Evolutionary conservation across 1,140 invertebrate genomes (phyloP).

Genomic region (Idris sp.): DNA sequence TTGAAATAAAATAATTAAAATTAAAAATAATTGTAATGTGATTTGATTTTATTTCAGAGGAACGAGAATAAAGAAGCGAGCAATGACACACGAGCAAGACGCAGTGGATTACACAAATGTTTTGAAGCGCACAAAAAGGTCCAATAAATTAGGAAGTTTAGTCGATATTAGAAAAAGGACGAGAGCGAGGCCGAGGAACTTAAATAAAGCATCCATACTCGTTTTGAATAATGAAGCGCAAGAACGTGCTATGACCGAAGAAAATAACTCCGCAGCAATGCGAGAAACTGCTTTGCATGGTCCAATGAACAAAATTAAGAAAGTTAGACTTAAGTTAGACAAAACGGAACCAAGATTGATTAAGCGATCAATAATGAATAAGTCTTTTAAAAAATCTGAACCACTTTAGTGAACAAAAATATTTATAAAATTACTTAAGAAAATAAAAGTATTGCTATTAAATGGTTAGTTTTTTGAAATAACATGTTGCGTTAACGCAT

Average conservation of each 20-base stretch:
- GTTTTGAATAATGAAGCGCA: conserved; percentile 36
- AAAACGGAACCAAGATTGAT: conserved; percentile 30
- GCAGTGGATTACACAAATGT: conserved; percentile 40
- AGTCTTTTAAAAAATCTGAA: conserved; percentile 32
- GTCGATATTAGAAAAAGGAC: conserved; percentile 35
- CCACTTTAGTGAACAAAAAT: too few relatives aligned
- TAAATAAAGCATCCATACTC: conserved; percentile 19
- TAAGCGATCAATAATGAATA: conserved; percentile 32
- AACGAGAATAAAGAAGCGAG: neutral
- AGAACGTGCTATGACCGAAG: neutral
- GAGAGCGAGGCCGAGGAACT: conserved; percentile 9
- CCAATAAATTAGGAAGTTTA: conserved; percentile 52
- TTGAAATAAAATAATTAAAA: too few relatives aligned
- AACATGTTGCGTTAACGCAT: too few relatives aligned
- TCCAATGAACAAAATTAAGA: conserved; percentile 41
- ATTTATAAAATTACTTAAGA: too few relatives aligned
- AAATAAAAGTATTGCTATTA: too few relatives aligned
- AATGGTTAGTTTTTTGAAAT: too few relatives aligned
- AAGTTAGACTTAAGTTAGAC: conserved; percentile 43
- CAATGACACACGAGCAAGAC: conserved; percentile 17
- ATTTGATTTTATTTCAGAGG: too few relatives aligned
- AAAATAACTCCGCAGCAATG: conserved; percentile 11
- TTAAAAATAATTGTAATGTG: too few relatives aligned
- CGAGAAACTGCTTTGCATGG: conserved; percentile 36
- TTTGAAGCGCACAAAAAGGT: conserved; percentile 35